Conservation (phyloP, 2,113 vertebrate genomes). For the Plotosus lineatus region DNA sequence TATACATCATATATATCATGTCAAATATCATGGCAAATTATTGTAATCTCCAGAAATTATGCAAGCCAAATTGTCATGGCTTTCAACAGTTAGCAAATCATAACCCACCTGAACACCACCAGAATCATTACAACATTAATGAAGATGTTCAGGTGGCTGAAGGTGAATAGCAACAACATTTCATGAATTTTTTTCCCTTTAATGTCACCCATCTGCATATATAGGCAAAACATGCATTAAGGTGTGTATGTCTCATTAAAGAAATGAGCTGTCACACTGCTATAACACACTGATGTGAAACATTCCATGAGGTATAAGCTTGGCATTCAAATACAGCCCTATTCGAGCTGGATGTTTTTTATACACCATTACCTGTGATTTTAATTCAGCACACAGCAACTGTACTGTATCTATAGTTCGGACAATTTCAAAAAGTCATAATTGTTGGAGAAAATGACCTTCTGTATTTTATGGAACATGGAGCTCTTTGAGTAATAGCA, state of each 20-base stretch:
- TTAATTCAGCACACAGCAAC: background rate
- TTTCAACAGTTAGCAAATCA: too few species aligned
- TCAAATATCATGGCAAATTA: too few species aligned
- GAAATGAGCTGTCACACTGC: background rate
- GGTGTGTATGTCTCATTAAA: background rate
- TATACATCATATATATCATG: too few species aligned
- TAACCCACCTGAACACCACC: too few species aligned
- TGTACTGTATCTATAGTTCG: background rate
- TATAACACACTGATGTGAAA: background rate
- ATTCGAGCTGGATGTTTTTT: background rate
- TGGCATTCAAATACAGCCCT: background rate
- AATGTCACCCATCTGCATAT: background rate
- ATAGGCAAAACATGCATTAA: background rate
- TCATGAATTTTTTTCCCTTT: background rate
- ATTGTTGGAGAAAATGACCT: background rate
- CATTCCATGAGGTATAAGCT: background rate
- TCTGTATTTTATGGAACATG: background rate
- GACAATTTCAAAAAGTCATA: background rate
- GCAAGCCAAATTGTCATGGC: too few species aligned
- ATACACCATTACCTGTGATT: background rate
- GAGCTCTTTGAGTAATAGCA: background rate
- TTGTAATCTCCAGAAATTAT: too few species aligned
- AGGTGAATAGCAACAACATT: background rate
- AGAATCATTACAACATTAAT: too few species aligned
- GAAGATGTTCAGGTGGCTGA: background rate